These are phyloP conservation scores for Proteles cristata DNA, from an alignment of 2,113 vertebrate genomes.

Conservation along the genomic window DNA sequence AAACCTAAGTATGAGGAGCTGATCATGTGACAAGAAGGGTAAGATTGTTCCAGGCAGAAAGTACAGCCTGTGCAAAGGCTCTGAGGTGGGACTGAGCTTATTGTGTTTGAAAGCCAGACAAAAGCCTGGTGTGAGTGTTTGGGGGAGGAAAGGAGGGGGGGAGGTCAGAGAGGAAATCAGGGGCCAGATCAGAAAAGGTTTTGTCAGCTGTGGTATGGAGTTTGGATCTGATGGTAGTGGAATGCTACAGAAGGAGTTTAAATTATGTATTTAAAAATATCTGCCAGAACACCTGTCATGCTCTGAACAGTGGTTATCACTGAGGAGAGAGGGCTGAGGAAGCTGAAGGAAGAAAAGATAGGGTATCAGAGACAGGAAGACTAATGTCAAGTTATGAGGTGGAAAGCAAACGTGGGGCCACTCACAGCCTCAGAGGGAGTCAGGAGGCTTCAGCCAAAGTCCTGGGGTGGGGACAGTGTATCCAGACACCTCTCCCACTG, in stretches of 20 bases:
- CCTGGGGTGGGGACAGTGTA: neutral
- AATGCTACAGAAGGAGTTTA: neutral
- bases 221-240: neutral
- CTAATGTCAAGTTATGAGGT: neutral
- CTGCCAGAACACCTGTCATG: neutral
- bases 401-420: neutral
- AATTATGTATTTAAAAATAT: neutral
- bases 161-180: neutral
- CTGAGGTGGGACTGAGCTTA: neutral
- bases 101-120: neutral
- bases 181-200: neutral
- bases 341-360: neutral
- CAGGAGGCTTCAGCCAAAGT: neutral
- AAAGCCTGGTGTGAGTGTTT: neutral
- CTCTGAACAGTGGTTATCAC: neutral
- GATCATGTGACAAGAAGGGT: neutral
- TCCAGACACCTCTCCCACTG: neutral
- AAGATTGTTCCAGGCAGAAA: neutral
- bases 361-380: neutral
- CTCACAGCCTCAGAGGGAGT: neutral
- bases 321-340: neutral
- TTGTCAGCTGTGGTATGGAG: neutral
- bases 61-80: neutral
- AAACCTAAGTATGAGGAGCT: neutral
- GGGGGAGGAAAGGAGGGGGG: rapidly evolving